Conservation (phyloP, 2,113 vertebrate species). For the Clinocottus analis region DNA sequence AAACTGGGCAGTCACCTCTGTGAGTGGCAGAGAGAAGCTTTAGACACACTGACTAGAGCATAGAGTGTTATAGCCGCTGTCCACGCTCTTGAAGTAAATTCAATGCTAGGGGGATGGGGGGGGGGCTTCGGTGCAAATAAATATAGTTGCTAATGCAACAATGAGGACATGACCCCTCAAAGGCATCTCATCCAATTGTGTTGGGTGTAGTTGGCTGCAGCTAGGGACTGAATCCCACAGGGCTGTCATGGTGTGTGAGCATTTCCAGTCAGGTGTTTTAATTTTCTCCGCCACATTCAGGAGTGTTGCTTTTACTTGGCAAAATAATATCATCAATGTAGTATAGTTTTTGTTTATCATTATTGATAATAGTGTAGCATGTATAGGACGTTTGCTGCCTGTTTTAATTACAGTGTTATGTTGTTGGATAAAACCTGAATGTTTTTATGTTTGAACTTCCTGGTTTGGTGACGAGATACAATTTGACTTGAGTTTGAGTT, state of each 20-base stretch:
- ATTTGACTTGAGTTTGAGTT: neutral
- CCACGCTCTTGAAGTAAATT: conserved; percentile 27
- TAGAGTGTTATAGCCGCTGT: neutral
- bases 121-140: neutral
- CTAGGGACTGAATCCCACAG: neutral
- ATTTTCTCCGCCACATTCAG: neutral
- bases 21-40: conserved; percentile 7
- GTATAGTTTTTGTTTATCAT: conserved; percentile 13
- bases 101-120: neutral
- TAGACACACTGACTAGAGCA: neutral
- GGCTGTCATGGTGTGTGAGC: neutral
- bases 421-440: neutral
- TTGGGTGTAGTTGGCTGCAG: conserved; percentile 1
- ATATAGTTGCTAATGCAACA: conserved; percentile 14
- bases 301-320: neutral
- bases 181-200: conserved; percentile 13
- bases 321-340: neutral
- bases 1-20: neutral
- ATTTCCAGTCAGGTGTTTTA: neutral
- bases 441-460: neutral
- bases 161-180: conserved; percentile 7
- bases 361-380: neutral
- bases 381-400: neutral
- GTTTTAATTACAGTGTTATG: conserved; percentile 20
- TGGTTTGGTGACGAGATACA: neutral